A percentile compares a stretch with the other conserved stretches of the same genome.
phyloP scores from a whole-genome alignment of 2,797 vertebrate species.

The Aplochiton taeniatus region DNA sequence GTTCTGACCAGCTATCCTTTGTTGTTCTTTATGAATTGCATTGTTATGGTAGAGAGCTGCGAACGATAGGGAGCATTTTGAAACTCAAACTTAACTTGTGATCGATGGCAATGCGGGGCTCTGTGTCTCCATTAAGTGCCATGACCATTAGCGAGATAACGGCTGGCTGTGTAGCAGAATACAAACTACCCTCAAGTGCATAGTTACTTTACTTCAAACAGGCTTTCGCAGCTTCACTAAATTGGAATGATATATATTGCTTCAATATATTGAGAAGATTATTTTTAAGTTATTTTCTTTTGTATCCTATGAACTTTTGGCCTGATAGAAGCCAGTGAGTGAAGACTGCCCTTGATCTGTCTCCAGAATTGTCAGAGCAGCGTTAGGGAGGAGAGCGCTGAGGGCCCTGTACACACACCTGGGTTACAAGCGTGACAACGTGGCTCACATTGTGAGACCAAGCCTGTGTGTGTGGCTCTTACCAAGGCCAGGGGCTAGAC shows the following conservation, averaged over 20 bases:
- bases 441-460: neutral
- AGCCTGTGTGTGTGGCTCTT: constrained; percentile 1
- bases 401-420: constrained; percentile 19
- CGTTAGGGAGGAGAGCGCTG: constrained; percentile 37
- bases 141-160: too few species aligned
- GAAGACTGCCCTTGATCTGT: constrained; percentile 51
- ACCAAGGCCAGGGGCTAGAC: neutral
- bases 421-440: constrained; percentile 4
- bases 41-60: too few species aligned
- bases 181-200: neutral
- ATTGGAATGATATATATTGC: too few species aligned
- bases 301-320: constrained; percentile 30
- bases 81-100: too few species aligned
- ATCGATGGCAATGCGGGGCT: too few species aligned
- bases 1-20: too few species aligned
- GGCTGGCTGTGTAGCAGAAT: neutral
- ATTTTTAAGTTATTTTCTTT: constrained; percentile 6
- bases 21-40: too few species aligned
- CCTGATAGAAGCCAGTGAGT: constrained; percentile 38
- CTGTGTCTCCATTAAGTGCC: too few species aligned
- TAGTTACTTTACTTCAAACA: too few species aligned
- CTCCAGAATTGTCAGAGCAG: constrained; percentile 48
- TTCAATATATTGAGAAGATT: constrained; percentile 10
- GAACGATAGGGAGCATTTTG: too few species aligned
- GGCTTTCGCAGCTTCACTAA: too few species aligned